Evolutionary conservation across 2,113 vertebrate species (phyloP).

Genomic region (Podarcis muralis): DNA sequence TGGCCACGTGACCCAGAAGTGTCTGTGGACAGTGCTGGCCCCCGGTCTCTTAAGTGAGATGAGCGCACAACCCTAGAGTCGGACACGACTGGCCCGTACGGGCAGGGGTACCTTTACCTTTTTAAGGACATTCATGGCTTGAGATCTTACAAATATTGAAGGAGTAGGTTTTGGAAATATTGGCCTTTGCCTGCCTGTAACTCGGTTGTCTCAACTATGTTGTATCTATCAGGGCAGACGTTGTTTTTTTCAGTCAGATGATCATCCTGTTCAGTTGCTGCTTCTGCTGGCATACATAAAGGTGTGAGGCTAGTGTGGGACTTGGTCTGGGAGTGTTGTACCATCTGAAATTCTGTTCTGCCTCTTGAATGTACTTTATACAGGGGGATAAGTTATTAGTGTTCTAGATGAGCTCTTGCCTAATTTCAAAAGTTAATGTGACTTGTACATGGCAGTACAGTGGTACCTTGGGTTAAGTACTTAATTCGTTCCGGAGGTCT

Average conservation of each 20-base stretch:
- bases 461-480: too few species aligned
- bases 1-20: too few species aligned
- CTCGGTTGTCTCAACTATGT: not conserved
- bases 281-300: not conserved
- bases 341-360: not conserved
- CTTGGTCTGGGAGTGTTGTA: not conserved
- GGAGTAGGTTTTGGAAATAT: accelerated
- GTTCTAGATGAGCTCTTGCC: not conserved
- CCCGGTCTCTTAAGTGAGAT: too few species aligned
- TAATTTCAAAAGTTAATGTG: not conserved
- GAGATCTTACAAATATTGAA: not conserved
- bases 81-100: too few species aligned
- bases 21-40: too few species aligned
- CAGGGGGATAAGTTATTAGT: too few species aligned
- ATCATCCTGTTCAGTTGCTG: not conserved
- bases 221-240: not conserved
- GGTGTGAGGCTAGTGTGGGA: not conserved
- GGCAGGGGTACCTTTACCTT: too few species aligned
- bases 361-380: not conserved
- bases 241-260: not conserved
- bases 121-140: accelerated
- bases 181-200: accelerated
- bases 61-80: too few species aligned
- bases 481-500: too few species aligned
- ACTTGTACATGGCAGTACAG: not conserved